Evolutionary conservation across 2,113 vertebrate species (phyloP).

Genomic region (Alexandromys fortis): DNA sequence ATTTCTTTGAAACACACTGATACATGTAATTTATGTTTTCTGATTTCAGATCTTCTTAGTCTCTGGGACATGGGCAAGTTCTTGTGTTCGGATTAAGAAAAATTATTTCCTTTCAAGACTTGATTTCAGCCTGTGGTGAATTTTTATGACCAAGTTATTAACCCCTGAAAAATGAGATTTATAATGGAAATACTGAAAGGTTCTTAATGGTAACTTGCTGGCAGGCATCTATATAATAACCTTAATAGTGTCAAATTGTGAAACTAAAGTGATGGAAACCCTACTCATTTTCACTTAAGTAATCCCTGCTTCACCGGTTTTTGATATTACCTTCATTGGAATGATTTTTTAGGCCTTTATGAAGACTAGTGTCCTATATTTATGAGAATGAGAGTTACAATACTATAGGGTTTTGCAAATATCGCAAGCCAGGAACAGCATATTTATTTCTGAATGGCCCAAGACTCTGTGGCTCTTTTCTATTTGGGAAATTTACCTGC

Average conservation of each 20-base stretch:
- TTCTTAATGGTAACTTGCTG: conserved; percentile 63
- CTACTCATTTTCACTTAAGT: conserved; percentile 63
- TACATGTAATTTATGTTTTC: background rate
- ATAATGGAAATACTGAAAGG: conserved; percentile 73
- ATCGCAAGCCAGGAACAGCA: conserved; percentile 48
- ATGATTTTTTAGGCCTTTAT: conserved; percentile 69
- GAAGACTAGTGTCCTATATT: conserved; percentile 56
- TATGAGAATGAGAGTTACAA: conserved; percentile 43
- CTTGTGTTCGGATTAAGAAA: conserved; percentile 39
- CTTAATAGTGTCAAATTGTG: conserved; percentile 65
- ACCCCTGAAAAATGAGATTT: conserved; percentile 62
- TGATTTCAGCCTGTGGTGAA: conserved; percentile 71
- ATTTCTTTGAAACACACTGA: background rate
- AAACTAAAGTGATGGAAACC: conserved; percentile 68
- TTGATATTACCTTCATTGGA: conserved; percentile 48
- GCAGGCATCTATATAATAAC: conserved; percentile 60
- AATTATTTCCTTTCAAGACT: conserved; percentile 64
- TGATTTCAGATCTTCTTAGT: background rate
- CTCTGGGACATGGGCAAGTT: conserved; percentile 49
- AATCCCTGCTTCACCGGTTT: conserved; percentile 71
- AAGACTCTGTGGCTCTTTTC: conserved; percentile 65
- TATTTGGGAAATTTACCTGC: conserved; percentile 75
- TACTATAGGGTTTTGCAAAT: conserved; percentile 64
- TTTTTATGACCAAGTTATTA: conserved; percentile 75
- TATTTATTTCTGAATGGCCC: conserved; percentile 53